Conservation (phyloP, 2,797 vertebrate genomes). For the Liasis olivaceus region DNA sequence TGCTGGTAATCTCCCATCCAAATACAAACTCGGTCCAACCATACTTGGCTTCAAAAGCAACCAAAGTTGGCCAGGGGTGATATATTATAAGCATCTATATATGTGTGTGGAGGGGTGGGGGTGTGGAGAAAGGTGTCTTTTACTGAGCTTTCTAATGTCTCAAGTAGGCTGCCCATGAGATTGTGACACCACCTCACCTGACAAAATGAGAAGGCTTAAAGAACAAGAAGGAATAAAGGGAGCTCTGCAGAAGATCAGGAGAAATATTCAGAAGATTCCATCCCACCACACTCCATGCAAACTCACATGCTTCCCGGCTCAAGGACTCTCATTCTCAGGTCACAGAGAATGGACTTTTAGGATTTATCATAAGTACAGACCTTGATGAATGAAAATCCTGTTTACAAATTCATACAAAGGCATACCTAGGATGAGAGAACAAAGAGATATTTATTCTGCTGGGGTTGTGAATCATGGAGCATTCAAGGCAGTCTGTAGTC, state of each 20-base stretch:
- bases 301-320: not conserved
- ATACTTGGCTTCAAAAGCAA: not conserved
- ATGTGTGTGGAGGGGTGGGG: too few relatives aligned
- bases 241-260: not conserved
- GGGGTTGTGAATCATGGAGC: not conserved
- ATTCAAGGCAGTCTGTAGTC: not conserved
- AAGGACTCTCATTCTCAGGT: not conserved
- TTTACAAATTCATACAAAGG: not conserved
- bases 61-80: not conserved
- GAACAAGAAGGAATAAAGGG: not conserved
- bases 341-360: not conserved
- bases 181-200: not conserved
- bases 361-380: not conserved
- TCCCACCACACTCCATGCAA: not conserved
- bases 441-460: not conserved
- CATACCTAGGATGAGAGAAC: not conserved
- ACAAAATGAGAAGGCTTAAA: not conserved
- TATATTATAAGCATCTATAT: not conserved
- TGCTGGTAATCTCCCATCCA: not conserved
- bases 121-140: too few relatives aligned
- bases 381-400: not conserved
- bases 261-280: not conserved
- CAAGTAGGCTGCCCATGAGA: not conserved
- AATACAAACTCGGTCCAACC: not conserved
- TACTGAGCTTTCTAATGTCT: not conserved